Conservation (phyloP, 2,113 vertebrate species). For the Odocoileus hemionus region DNA sequence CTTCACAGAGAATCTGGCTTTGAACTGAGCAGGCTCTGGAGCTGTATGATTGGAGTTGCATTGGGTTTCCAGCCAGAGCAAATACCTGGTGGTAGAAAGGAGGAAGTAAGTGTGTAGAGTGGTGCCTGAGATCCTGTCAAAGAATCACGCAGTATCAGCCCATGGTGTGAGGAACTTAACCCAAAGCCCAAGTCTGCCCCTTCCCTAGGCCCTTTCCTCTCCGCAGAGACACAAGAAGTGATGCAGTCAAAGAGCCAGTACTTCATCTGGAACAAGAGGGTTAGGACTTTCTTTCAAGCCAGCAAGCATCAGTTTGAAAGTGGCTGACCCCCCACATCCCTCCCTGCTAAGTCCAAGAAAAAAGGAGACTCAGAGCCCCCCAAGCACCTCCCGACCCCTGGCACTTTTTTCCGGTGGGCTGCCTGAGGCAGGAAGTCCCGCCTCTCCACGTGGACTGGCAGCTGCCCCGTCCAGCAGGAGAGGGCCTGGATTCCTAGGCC, state of each 20-base stretch:
- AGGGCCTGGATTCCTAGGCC: not conserved
- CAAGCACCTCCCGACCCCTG: rapidly evolving
- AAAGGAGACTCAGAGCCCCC: not conserved
- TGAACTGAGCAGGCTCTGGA: not conserved
- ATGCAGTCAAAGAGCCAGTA: not conserved
- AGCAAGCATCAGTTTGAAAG: not conserved
- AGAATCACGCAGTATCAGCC: not conserved
- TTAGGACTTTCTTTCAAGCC: not conserved
- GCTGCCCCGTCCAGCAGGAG: rapidly evolving
- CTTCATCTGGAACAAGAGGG: not conserved
- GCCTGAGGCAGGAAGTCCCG: not conserved
- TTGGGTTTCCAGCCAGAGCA: not conserved
- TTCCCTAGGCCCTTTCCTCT: not conserved
- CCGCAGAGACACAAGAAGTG: not conserved
- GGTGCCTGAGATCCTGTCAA: not conserved
- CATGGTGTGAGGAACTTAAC: not conserved
- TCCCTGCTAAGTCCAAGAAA: too few relatives aligned
- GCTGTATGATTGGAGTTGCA: too few relatives aligned
- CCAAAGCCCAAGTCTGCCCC: not conserved
- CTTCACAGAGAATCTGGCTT: not conserved
- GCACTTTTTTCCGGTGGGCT: not conserved
- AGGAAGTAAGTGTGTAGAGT: not conserved
- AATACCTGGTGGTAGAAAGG: not conserved
- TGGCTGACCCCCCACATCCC: not conserved
- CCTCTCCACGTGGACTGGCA: rapidly evolving